phyloP scores from a whole-genome alignment of 2,797 vertebrate genomes.

The Esox masquinongy region DNA sequence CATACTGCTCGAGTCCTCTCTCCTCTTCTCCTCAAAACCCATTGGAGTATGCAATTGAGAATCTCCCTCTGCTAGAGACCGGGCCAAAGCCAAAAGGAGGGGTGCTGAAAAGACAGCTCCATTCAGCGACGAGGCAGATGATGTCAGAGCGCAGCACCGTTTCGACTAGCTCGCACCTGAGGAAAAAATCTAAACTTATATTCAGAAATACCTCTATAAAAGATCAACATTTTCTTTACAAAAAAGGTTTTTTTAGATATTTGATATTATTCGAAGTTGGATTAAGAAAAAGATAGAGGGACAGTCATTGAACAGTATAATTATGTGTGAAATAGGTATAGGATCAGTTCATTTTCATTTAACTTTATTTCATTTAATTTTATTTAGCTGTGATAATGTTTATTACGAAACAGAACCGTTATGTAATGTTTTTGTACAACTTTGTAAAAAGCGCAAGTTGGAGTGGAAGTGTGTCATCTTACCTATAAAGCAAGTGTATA shows the following conservation, averaged over 20 bases:
- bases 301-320: not conserved
- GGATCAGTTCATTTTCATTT: not conserved
- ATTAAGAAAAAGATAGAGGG: not conserved
- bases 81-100: not conserved
- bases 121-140: slow-evolving; percentile 20
- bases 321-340: not conserved
- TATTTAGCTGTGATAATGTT: not conserved
- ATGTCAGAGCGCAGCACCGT: not conserved
- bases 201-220: not conserved
- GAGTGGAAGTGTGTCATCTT: not conserved
- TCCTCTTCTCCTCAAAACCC: too few species aligned
- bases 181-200: not conserved
- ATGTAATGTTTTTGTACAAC: not conserved
- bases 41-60: too few species aligned
- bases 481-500: not conserved
- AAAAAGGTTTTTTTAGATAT: not conserved
- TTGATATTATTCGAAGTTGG: not conserved
- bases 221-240: too few species aligned
- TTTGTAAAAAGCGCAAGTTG: not conserved
- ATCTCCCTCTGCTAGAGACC: not conserved
- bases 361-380: not conserved
- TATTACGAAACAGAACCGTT: not conserved
- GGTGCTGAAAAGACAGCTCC: slow-evolving; percentile 79
- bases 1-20: too few species aligned
- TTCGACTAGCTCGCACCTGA: not conserved